These are phyloP conservation scores for Neotragus moschatus DNA, from an alignment of 2,113 vertebrate species.

Conservation along the genomic window DNA sequence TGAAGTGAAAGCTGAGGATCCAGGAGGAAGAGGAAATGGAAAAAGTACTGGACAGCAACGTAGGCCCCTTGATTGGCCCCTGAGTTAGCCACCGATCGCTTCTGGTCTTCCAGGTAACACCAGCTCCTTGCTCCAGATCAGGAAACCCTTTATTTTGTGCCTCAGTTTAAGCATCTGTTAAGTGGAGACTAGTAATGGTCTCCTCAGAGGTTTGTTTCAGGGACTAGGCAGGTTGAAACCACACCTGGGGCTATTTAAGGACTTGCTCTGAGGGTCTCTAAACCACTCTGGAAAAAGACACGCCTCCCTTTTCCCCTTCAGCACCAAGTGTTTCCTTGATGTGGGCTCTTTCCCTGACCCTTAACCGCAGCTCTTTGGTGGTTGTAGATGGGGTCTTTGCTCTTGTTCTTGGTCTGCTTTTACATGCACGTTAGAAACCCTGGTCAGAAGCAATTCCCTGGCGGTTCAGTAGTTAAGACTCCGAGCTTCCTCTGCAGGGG, in stretches of 20 bases:
- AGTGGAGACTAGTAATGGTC: not conserved
- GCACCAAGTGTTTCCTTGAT: not conserved
- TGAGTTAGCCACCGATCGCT: not conserved
- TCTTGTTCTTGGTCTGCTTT: not conserved
- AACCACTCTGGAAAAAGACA: not conserved
- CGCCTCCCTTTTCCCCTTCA: not conserved
- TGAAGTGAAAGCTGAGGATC: not conserved
- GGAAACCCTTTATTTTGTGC: not conserved
- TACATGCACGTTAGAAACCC: not conserved
- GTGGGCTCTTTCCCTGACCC: not conserved
- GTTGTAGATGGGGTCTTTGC: not conserved
- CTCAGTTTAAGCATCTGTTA: not conserved
- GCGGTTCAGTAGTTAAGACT: not conserved
- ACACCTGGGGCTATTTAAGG: not conserved
- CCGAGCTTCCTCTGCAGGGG: not conserved
- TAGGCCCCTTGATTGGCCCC: not conserved
- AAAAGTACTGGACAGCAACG: accelerated
- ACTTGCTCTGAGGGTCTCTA: too few relatives aligned
- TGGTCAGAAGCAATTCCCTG: not conserved
- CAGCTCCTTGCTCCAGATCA: not conserved
- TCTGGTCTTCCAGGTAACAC: not conserved
- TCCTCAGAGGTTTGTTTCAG: not conserved
- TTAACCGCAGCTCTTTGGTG: not conserved
- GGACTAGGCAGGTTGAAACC: not conserved
- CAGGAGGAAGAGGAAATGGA: not conserved